Evolutionary conservation across 2,113 vertebrate genomes (phyloP).

Genomic region (Scalopus aquaticus): DNA sequence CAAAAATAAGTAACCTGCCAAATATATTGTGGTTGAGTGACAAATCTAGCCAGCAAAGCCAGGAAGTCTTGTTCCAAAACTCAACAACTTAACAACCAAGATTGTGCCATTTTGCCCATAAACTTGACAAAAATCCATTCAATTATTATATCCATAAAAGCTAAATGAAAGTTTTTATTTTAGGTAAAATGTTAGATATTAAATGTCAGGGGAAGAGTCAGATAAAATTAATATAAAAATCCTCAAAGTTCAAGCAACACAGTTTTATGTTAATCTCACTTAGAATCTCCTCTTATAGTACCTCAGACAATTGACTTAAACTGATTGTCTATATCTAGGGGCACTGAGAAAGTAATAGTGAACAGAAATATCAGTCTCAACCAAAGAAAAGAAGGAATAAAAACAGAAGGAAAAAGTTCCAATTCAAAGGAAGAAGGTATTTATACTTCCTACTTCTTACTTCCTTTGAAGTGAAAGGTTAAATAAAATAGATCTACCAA

Average conservation of each 20-base stretch:
- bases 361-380: not conserved
- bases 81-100: not conserved
- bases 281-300: not conserved
- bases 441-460: too few relatives aligned
- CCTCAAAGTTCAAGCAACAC: not conserved
- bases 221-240: slow-evolving; percentile 7
- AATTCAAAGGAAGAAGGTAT: not conserved
- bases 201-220: not conserved
- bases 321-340: not conserved
- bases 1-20: not conserved
- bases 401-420: not conserved
- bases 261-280: not conserved
- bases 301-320: not conserved
- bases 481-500: slow-evolving; percentile 25
- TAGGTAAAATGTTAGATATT: not conserved
- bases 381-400: not conserved
- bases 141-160: not conserved
- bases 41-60: not conserved
- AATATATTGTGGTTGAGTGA: not conserved
- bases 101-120: not conserved
- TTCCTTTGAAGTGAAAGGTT: too few relatives aligned
- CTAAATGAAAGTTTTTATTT: not conserved
- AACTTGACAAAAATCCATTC: not conserved
- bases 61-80: not conserved
- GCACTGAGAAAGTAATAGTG: not conserved